Evolutionary conservation across 23 tunicate species (phyloP).

Genomic region (Botrylloides violaceus): DNA sequence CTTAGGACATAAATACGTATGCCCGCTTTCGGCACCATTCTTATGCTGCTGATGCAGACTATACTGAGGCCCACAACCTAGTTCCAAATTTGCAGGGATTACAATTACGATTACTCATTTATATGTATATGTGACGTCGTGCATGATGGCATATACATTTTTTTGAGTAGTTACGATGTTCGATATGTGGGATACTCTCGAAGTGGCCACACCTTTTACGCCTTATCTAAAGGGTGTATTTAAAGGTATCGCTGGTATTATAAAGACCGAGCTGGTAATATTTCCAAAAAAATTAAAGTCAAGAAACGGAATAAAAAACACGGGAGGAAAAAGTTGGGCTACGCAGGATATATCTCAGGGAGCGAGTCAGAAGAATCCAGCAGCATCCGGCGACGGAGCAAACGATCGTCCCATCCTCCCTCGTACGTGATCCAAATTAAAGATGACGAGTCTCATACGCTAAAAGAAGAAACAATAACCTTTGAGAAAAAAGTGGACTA

Average conservation of each 20-base stretch:
- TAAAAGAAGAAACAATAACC: constrained; percentile 31
- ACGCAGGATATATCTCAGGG: not conserved
- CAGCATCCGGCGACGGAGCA: not conserved
- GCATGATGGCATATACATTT: too few species aligned
- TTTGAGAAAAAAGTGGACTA: constrained; percentile 40
- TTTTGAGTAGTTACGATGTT: too few species aligned
- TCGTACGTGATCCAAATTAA: constrained; percentile 15
- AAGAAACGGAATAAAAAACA: not conserved
- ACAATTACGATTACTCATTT: too few species aligned
- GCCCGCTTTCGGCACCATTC: too few species aligned
- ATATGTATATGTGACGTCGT: too few species aligned
- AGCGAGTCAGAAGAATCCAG: constrained; percentile 9
- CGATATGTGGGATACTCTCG: too few species aligned
- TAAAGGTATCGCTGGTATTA: constrained; percentile 72
- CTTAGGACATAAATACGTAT: too few species aligned
- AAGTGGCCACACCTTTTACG: too few species aligned
- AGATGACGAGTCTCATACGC: not conserved
- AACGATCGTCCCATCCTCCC: constrained; percentile 7
- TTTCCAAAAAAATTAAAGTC: constrained; percentile 5
- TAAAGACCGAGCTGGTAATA: constrained; percentile 25
- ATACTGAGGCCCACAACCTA: too few species aligned
- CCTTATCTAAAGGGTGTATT: too few species aligned
- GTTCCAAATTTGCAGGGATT: too few species aligned
- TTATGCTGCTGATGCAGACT: too few species aligned
- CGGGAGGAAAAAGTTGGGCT: not conserved